A percentile compares a stretch with the other conserved stretches of the same genome.
These are phyloP conservation scores for Antigone vipio DNA, from an alignment of 2,113 vertebrate species.

Conservation along the genomic window DNA sequence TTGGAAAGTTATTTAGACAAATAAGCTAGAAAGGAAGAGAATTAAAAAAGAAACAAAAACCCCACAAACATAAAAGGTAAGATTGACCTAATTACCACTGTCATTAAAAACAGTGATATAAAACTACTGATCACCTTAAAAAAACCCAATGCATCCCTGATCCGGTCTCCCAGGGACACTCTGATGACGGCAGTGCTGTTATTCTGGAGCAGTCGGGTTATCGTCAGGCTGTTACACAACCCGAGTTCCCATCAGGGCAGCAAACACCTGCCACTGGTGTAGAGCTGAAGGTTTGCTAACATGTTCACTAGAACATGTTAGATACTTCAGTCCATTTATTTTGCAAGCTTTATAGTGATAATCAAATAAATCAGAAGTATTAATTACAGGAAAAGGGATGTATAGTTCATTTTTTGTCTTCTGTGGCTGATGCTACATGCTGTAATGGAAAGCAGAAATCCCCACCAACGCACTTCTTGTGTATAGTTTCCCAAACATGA, in stretches of 20 bases:
- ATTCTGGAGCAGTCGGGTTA: not conserved
- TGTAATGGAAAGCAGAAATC: not conserved
- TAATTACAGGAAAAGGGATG: not conserved
- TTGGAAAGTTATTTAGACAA: slow-evolving; percentile 2
- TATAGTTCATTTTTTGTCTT: not conserved
- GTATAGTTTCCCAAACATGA: not conserved
- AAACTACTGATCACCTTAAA: not conserved
- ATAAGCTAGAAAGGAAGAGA: not conserved
- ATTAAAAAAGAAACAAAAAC: not conserved
- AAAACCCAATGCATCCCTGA: not conserved
- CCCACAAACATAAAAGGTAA: not conserved
- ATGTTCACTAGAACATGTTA: not conserved
- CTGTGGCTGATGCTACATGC: not conserved
- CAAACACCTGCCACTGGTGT: not conserved
- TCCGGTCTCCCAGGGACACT: not conserved
- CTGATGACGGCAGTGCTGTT: not conserved
- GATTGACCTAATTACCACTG: not conserved
- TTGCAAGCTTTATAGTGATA: not conserved
- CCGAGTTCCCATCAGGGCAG: not conserved
- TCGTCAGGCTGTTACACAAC: not conserved
- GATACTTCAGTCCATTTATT: not conserved
- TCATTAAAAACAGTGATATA: not conserved
- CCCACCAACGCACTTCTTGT: not conserved
- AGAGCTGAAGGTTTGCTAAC: not conserved
- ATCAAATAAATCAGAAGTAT: not conserved